phyloP scores from a whole-genome alignment of 64 coral and sea anemone species.

The Acropora tenuis region DNA sequence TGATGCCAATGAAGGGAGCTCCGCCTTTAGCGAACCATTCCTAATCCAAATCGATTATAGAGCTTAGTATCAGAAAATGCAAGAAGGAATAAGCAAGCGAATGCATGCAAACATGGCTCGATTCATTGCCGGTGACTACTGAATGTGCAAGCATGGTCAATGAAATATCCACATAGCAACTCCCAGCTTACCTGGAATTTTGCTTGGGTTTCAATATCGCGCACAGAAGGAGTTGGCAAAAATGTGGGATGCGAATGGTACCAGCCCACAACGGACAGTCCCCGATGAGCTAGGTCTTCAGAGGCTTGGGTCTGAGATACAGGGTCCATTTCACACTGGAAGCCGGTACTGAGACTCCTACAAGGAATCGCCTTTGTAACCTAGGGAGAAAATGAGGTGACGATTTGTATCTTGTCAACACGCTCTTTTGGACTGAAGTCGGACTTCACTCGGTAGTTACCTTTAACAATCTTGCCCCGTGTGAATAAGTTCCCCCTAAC shows the following conservation, averaged over 20 bases:
- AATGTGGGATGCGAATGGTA: slow-evolving; percentile 95
- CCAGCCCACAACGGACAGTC: slow-evolving; percentile 90
- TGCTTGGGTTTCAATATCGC: slow-evolving; percentile 91
- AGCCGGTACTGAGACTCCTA: slow-evolving; percentile 78
- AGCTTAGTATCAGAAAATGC: not conserved
- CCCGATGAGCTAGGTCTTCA: slow-evolving; percentile 66
- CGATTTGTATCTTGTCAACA: not conserved
- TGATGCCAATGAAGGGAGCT: slow-evolving; percentile 86
- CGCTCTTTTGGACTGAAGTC: not conserved
- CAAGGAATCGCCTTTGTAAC: slow-evolving; percentile 79
- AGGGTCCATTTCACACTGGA: slow-evolving; percentile 96
- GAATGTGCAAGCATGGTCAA: no score
- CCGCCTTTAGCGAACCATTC: slow-evolving; percentile 95
- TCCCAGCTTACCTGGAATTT: slow-evolving; percentile 76
- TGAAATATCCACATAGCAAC: not conserved
- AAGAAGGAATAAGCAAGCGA: no score
- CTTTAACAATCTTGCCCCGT: slow-evolving; percentile 57
- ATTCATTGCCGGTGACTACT: no score
- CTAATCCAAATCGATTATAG: slow-evolving; percentile 15
- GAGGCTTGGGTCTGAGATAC: slow-evolving; percentile 92
- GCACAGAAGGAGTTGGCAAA: slow-evolving; percentile 77
- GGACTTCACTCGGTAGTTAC: not conserved
- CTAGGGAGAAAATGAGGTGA: slow-evolving; percentile 8
- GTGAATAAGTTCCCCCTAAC: slow-evolving; percentile 77
- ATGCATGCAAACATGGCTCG: no score